These are phyloP conservation scores for Sclerodermus sp. DNA, from an alignment of 2,888 invertebrate genomes.

Conservation along the genomic window DNA sequence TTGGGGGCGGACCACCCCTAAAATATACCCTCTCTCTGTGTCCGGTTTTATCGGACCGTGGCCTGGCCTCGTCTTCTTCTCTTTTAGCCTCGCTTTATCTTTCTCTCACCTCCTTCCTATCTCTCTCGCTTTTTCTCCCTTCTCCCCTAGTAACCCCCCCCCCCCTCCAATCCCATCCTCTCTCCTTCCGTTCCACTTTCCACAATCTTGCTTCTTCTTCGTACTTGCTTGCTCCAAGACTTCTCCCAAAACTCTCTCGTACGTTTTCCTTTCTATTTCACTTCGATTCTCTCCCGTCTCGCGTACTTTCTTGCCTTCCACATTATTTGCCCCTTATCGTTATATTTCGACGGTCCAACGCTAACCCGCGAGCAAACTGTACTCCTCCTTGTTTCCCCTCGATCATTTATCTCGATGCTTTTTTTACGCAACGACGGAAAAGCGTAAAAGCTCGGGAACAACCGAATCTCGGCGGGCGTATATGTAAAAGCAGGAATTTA, in stretches of 20 bases:
- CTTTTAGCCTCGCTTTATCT: not conserved
- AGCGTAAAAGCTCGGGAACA: conserved; percentile 1
- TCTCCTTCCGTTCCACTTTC: not conserved
- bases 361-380: too few relatives aligned
- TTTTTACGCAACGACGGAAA: too few relatives aligned
- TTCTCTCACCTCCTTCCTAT: conserved; percentile 4
- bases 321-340: too few relatives aligned
- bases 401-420: too few relatives aligned
- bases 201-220: not conserved
- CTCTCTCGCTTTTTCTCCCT: not conserved
- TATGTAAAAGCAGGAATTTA: conserved; percentile 36
- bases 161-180: not conserved
- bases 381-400: too few relatives aligned
- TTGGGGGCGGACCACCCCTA: conserved; percentile 42
- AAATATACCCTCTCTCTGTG: conserved; percentile 48
- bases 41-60: conserved; percentile 37
- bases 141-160: not conserved
- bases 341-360: too few relatives aligned
- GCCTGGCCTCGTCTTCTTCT: conserved; percentile 14
- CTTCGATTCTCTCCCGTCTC: too few relatives aligned
- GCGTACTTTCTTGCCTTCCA: too few relatives aligned
- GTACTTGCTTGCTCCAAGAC: conserved; percentile 3
- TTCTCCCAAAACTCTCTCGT: too few relatives aligned
- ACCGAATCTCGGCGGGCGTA: conserved; percentile 23
- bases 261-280: too few relatives aligned